Evolutionary conservation across 2,113 vertebrate genomes (phyloP).

Genomic region (Atractosteus spatula): DNA sequence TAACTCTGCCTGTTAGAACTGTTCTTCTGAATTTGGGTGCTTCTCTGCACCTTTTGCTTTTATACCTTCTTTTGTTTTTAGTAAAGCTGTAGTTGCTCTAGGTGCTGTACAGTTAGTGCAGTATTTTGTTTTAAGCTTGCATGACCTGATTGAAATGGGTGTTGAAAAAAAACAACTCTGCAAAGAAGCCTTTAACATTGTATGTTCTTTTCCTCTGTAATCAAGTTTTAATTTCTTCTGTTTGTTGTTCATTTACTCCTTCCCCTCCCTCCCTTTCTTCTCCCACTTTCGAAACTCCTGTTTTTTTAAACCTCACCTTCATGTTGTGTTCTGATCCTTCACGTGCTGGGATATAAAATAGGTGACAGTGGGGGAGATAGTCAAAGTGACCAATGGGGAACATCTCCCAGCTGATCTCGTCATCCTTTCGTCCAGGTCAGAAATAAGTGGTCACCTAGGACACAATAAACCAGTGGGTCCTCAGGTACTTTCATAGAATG

Average conservation of each 20-base stretch:
- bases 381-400: slow-evolving; percentile 95
- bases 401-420: slow-evolving; percentile 98
- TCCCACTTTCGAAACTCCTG: slow-evolving; percentile 24
- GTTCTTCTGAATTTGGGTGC: too few species aligned
- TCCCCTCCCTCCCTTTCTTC: slow-evolving; percentile 49
- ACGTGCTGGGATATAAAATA: slow-evolving; percentile 80
- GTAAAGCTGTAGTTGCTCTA: too few species aligned
- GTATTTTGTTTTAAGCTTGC: background rate
- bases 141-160: slow-evolving; percentile 71
- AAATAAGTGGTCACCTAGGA: slow-evolving; percentile 55
- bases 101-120: too few species aligned
- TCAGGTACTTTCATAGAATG: slow-evolving; percentile 29
- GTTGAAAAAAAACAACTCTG: slow-evolving; percentile 69
- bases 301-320: slow-evolving; percentile 46
- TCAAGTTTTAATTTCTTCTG: slow-evolving; percentile 75
- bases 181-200: slow-evolving; percentile 67
- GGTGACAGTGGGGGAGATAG: slow-evolving; percentile 97
- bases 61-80: too few species aligned
- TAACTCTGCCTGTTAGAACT: too few species aligned
- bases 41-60: too few species aligned
- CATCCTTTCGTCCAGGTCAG: slow-evolving; percentile 98
- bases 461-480: slow-evolving; percentile 67
- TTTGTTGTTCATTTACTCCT: slow-evolving; percentile 30
- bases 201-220: slow-evolving; percentile 66
- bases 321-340: slow-evolving; percentile 57